phyloP scores from a whole-genome alignment of 2,888 invertebrate species.

The Trilocha varians region DNA sequence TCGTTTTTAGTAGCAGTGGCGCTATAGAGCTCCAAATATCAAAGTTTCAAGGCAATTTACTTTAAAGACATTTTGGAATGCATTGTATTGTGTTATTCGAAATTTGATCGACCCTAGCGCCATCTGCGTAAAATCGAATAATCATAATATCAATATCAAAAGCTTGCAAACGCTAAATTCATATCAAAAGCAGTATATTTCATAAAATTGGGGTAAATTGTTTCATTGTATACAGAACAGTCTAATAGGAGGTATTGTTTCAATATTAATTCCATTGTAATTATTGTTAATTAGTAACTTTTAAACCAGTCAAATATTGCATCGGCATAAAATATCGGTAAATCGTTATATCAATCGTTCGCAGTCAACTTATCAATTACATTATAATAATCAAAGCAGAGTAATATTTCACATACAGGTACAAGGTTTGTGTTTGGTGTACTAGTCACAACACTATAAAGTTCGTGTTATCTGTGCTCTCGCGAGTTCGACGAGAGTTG shows the following conservation, averaged over 20 bases:
- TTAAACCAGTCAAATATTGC: conserved; percentile 6
- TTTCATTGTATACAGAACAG: conserved; percentile 21
- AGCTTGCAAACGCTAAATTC: conserved; percentile 20
- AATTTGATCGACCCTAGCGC: conserved; percentile 24
- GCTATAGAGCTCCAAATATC: conserved; percentile 11
- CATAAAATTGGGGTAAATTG: conserved; percentile 20
- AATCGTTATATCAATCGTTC: neutral
- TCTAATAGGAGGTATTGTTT: conserved; percentile 17
- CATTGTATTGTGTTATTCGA: conserved; percentile 23
- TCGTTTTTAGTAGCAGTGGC: conserved; percentile 18
- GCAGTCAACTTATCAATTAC: neutral
- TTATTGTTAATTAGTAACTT: conserved; percentile 7
- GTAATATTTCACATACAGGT: neutral
- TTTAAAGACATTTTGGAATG: conserved; percentile 41
- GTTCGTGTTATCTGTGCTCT: neutral
- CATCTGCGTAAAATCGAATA: conserved; percentile 8
- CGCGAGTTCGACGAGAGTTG: too few relatives aligned
- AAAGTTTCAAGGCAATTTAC: conserved; percentile 1
- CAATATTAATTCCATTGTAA: conserved; percentile 12
- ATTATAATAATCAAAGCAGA: neutral
- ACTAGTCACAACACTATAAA: neutral
- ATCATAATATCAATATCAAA: conserved; percentile 23
- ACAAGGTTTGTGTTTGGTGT: neutral
- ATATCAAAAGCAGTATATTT: conserved; percentile 10
- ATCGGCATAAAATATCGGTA: neutral